Evolutionary conservation across 2,113 vertebrate genomes (phyloP).

Genomic region (Hydrochoerus hydrochaeris): DNA sequence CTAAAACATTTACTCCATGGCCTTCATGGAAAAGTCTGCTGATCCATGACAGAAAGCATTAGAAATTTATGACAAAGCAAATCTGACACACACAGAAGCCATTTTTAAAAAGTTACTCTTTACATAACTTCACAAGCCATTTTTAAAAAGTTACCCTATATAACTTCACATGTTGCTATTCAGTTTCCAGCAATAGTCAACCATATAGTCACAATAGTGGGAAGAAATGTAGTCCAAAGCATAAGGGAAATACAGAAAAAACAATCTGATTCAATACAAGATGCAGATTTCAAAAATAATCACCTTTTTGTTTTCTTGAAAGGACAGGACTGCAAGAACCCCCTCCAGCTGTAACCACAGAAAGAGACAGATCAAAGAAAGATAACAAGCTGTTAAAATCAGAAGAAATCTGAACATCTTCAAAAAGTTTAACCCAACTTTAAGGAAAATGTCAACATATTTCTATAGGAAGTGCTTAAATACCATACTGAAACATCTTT

Average conservation of each 20-base stretch:
- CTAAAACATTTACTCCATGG: not conserved
- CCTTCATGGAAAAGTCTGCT: not conserved
- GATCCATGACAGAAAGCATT: not conserved
- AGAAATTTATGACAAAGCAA: not conserved
- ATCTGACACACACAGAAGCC: not conserved
- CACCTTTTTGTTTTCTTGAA: conserved; percentile 98
- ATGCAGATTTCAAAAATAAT: conserved; percentile 85
- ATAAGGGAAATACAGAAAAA: not conserved
- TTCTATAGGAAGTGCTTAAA: not conserved
- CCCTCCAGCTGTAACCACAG: conserved; percentile 94
- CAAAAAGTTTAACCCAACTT: not conserved
- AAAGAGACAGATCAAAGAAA: conserved; percentile 89
- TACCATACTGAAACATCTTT: not conserved
- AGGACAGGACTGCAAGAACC: conserved; percentile 97
- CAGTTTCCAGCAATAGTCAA: not conserved
- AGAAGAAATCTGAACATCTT: conserved; percentile 79
- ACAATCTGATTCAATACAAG: not conserved
- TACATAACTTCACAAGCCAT: not conserved
- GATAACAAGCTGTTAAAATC: conserved; percentile 73
- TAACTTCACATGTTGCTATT: not conserved
- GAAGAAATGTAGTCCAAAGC: accelerated
- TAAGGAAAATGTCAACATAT: not conserved
- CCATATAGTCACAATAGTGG: not conserved
- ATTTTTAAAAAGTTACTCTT: not conserved
- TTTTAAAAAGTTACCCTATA: not conserved